Percentiles rank a stretch among this genome's conserved stretches.
Conservation (phyloP, 1,140 invertebrate genomes). For the Plodia interpunctella region DNA sequence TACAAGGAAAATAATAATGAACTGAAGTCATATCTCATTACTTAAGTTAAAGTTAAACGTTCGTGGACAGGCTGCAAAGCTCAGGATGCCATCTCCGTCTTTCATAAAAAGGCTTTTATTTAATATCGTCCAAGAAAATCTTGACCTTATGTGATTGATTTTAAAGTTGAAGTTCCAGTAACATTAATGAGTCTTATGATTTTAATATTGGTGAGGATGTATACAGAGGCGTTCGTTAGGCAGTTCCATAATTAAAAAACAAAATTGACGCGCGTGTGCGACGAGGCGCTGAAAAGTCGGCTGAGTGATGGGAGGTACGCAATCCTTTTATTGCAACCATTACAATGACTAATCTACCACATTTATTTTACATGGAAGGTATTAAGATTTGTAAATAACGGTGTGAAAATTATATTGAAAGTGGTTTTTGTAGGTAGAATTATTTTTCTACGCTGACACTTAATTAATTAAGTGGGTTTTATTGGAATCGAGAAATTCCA, state of each 20-base stretch:
- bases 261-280: slow-evolving; percentile 54
- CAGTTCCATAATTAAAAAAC: slow-evolving; percentile 72
- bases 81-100: slow-evolving; percentile 35
- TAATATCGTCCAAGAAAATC: neutral
- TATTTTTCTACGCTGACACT: too few species aligned
- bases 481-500: too few species aligned
- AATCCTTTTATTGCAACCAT: neutral
- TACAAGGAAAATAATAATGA: slow-evolving; percentile 64
- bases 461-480: too few species aligned
- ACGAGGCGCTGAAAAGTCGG: slow-evolving; percentile 61
- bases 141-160: slow-evolving; percentile 14
- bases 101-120: slow-evolving; percentile 14
- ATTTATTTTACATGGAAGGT: neutral
- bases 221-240: slow-evolving; percentile 60
- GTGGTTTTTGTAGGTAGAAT: too few species aligned
- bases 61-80: slow-evolving; percentile 54
- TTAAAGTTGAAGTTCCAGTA: slow-evolving; percentile 7
- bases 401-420: too few species aligned
- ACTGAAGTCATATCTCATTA: slow-evolving; percentile 69
- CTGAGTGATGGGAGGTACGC: slow-evolving; percentile 3
- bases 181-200: slow-evolving; percentile 15
- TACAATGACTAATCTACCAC: neutral
- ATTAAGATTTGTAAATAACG: slow-evolving; percentile 1
- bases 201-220: slow-evolving; percentile 17
- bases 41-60: slow-evolving; percentile 61